Evolutionary conservation across 2,113 vertebrate genomes (phyloP), one percentile per base, ranked within the genome.

Genomic region (Anoura caudifer): DNA sequence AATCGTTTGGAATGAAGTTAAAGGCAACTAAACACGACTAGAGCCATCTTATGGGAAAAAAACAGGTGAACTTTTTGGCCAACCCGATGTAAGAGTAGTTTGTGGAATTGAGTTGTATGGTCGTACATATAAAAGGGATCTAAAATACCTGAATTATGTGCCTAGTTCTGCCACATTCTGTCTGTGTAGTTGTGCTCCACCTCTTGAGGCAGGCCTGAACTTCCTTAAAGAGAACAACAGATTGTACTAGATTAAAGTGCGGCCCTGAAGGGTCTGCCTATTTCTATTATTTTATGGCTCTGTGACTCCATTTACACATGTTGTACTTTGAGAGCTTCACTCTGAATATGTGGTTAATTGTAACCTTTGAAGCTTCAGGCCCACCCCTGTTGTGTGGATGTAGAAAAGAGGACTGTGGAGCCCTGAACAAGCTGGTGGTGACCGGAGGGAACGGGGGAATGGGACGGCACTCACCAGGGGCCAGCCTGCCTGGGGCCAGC

Each of bases 351-450:
- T 81, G 50, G 52, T 82, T 88, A 84, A 65, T 83, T 87, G 87
- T 96, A 83, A 91, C 83, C 63, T 76, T 95, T 91, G 61, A 77
- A 81, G 90, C 69, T 84, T 87, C 43, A 87, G 52, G 87, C 65
- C 70, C 80, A 87, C 0, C 41, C 14, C 12, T 72, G 28, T 95
- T 80, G 56, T 92, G 61, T 80, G 61, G 22, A 69, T 92, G 65
- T 73, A 92, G 91, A 41, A 80, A 86, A 90, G 83, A 82, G 95
- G 41, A 88, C 81, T 76, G 67, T 87, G 65, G 72, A 95, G 69
- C 56, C 73, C 83, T 76, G 56, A 73, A 20, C 76, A 69, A 93
- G 33, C 47, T 90, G 63, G 67, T 90, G n/a, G 59, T 87, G 70
- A 77, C 52, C 41, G 79, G 80, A 70, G 50, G 92, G 69, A 15